phyloP scores from a whole-genome alignment of 1,140 invertebrate genomes.

The Lasioglossum baleicum region DNA sequence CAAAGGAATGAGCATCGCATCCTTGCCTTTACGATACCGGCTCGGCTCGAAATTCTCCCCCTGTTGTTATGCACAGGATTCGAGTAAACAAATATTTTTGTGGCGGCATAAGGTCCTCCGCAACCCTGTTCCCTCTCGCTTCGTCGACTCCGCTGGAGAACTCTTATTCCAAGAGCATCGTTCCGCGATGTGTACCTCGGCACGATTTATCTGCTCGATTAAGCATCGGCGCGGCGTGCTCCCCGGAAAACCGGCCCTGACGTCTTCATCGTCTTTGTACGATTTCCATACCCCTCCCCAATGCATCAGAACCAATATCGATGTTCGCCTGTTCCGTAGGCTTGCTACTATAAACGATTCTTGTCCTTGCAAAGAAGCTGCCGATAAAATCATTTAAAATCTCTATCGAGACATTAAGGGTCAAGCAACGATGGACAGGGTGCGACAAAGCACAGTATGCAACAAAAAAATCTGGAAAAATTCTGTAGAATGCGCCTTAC shows the following conservation, averaged over 20 bases:
- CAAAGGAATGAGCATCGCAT: conserved; percentile 29
- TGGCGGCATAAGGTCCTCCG: neutral
- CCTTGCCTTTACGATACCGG: conserved; percentile 17
- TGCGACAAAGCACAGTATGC: no score
- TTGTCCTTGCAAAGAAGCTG: no score
- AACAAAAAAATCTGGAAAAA: no score
- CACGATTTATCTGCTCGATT: conserved; percentile 43
- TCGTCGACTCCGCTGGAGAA: conserved; percentile 10
- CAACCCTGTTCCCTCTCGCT: neutral
- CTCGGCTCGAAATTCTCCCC: conserved; percentile 12
- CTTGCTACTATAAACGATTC: no score
- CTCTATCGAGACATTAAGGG: no score
- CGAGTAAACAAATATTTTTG: conserved; percentile 41
- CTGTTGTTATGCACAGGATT: conserved; percentile 3
- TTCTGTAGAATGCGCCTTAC: no score
- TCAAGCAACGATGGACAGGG: no score
- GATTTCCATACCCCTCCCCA: conserved; percentile 25
- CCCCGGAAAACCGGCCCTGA: conserved; percentile 2
- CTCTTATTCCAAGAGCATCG: conserved; percentile 31
- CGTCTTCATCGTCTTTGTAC: conserved; percentile 43
- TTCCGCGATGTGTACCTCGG: conserved; percentile 3
- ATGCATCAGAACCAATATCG: neutral
- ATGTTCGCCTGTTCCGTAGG: no score
- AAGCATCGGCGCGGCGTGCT: conserved; percentile 20
- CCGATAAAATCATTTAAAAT: no score